Evolutionary conservation across 2,888 invertebrate species (phyloP), one percentile per base, ranked within the genome.

Genomic region (Desoria tigrina): DNA sequence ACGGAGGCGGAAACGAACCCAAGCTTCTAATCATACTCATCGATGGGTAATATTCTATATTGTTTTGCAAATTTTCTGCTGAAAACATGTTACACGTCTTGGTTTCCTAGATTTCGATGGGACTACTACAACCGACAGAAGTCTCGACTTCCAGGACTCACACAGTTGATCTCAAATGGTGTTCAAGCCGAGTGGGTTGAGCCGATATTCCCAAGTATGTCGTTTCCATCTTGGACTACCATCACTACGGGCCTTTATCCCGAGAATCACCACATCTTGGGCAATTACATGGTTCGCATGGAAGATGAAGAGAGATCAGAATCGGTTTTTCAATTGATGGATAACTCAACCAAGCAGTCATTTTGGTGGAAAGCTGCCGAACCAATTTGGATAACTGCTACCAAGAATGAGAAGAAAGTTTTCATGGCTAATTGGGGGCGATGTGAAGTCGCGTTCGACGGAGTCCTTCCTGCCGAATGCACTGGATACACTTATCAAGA

Each of bases 221-320:
- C 78, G 24, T 78, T 74, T 68, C 77, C 79, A 14, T 70, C 75
- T 14, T 78, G 78, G 78, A 77, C 77, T 4, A 77, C 78, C 14
- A 63, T 77, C 4, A 69, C 68, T 24, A 77, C 77, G 16, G 77
- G 77, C 14, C 49, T 73, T 21, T 72, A 78, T 67, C 77, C 79
- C 3, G 79, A 79, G 68, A 75, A 65, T 27, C 80, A 81, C 69
- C 79, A 78, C 9, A 78, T 81, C 45, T 70, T 81, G 28, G 79
- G 79, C 14, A 80, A 81, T 62, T 78, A 78, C 71, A 79, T 80
- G 77, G 78, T 77, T 49, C 79, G 79, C 68, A 53, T 76, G 1
- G 66, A 61, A 0, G 74, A 77, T 51, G 77, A 78, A 14, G 61
- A 61, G 21, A 27, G 55, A 11, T 16, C 32, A 14, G 71, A 71